Evolutionary conservation across 2,888 invertebrate genomes (phyloP), one percentile per base, ranked within the genome.

Genomic region (Drosophila fungiperda): DNA sequence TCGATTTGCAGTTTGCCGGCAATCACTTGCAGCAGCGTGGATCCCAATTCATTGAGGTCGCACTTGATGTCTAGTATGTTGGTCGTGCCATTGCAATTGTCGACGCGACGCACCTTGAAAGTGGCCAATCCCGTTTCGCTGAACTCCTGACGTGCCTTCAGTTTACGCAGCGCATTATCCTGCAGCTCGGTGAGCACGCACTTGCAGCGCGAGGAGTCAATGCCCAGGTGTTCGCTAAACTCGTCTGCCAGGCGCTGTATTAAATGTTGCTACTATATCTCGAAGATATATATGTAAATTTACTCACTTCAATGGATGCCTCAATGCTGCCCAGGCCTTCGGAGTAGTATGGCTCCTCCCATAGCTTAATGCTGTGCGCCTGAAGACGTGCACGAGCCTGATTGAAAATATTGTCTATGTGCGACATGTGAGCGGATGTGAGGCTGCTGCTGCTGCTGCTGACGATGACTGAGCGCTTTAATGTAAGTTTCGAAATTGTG

Each of bases 71-170:
- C 94, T 4, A 95, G 68, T 0, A 95, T 94, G 45, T 94, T 94
- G 63, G 94, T 93, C 12, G 94, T 92, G n/a, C 93, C 92, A 23
- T 88, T 82, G 5, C 73, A 94, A 0, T 94, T 94, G 60, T 94
- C 92, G 0, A 95, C 94, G 2, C 96, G 94, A 79, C 96, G 95
- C 1, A 97, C 94, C 90, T 95, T 95, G 32, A 97, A 92, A 0
- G 96, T 96, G 0, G 97, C 97, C 60, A 96, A 87, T 1, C 97
- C 93, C 0, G 96, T 96, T 81, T 95, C 94, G 73, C 95, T 94
- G 82, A 95, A 97, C 67, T 95, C 94, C 5, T 95, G 95, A 73
- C 96, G 94, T 32, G 96, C 95, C 70, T 95, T 95, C 17, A 96
- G 94, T 82, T 96, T 95, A 63, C 96, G 95, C 1, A 97, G 87